A percentile compares a stretch with the other conserved stretches of the same genome.
Evolutionary conservation across 2,888 invertebrate species (phyloP).

Genomic region (Nasonia oneida): DNA sequence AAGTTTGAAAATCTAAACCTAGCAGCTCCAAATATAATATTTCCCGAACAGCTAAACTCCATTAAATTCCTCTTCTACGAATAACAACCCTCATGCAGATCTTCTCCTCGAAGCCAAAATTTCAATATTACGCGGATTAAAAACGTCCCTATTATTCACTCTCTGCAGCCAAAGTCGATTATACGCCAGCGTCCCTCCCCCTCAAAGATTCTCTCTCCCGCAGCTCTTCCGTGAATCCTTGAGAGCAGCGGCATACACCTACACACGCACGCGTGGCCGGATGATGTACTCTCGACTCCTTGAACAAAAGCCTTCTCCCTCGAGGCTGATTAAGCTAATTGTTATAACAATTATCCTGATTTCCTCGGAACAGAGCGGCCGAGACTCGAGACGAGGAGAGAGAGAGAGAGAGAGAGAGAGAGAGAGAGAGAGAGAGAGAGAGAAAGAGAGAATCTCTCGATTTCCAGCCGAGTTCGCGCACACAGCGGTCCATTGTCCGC

Average conservation of each 20-base stretch:
- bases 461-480: conserved; percentile 1
- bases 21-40: neutral
- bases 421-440: no score
- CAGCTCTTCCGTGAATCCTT: neutral
- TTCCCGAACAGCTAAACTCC: neutral
- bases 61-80: neutral
- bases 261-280: neutral
- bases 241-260: neutral
- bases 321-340: conserved; percentile 79
- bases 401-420: no score
- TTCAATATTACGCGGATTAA: neutral
- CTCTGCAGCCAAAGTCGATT: conserved; percentile 49
- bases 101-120: neutral
- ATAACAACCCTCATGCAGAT: neutral
- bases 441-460: neutral
- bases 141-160: neutral
- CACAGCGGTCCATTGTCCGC: neutral
- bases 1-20: neutral
- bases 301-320: conserved; percentile 75
- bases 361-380: conserved; percentile 66
- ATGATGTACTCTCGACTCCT: conserved; percentile 49
- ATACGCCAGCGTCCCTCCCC: neutral
- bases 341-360: conserved; percentile 79
- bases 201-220: neutral
- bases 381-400: neutral